phyloP scores from a whole-genome alignment of 2,797 vertebrate species.

The Neoniphon sammara region DNA sequence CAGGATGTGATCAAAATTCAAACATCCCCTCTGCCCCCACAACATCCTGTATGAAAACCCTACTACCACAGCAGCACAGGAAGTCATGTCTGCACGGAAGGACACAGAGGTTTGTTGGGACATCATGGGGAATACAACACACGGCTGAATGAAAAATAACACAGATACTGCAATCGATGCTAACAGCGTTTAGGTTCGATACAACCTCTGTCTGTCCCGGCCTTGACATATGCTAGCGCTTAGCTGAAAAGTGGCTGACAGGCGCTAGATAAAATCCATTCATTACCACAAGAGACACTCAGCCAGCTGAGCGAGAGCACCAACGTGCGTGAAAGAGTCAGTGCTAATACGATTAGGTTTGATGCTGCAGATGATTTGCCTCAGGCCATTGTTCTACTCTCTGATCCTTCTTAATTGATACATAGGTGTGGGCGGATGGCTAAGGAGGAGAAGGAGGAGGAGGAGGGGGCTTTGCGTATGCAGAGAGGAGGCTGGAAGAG shows the following conservation, averaged over 20 bases:
- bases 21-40: slow-evolving; percentile 74
- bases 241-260: slow-evolving; percentile 35
- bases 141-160: slow-evolving; percentile 26
- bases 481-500: slow-evolving; percentile 30
- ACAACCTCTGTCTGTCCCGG: slow-evolving; percentile 27
- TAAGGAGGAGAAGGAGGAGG: slow-evolving; percentile 22
- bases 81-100: slow-evolving; percentile 65
- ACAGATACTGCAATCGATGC: slow-evolving; percentile 35
- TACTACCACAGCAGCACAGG: slow-evolving; percentile 60
- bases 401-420: slow-evolving; percentile 73
- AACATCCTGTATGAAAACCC: slow-evolving; percentile 75
- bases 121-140: background rate
- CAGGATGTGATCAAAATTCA: slow-evolving; percentile 67
- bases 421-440: slow-evolving; percentile 67
- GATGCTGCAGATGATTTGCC: slow-evolving; percentile 75
- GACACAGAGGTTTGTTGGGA: slow-evolving; percentile 36
- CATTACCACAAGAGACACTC: slow-evolving; percentile 29
- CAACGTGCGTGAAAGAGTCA: slow-evolving; percentile 50
- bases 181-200: slow-evolving; percentile 40
- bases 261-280: slow-evolving; percentile 41
- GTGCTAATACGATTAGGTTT: slow-evolving; percentile 59
- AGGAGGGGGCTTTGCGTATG: slow-evolving; percentile 21
- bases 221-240: slow-evolving; percentile 15
- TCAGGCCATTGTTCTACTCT: slow-evolving; percentile 60
- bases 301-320: slow-evolving; percentile 35